A percentile compares a stretch with the other conserved stretches of the same genome.
These are phyloP conservation scores for Penaeus indicus DNA, from an alignment of 1,140 invertebrate species.

Conservation along the genomic window DNA sequence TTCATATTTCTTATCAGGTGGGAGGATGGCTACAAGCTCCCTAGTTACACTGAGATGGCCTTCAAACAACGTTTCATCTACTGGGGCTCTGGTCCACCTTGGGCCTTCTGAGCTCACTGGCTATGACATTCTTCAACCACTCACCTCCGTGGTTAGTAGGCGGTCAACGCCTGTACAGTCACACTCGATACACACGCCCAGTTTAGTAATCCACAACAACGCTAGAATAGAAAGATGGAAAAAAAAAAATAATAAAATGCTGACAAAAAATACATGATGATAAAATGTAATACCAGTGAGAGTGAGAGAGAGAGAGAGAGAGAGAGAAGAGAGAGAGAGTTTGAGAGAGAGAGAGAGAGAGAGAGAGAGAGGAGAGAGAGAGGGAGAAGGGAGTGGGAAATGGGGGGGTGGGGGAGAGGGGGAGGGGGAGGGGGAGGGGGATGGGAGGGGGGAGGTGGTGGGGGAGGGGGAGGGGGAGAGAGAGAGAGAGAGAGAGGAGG, in stretches of 20 bases:
- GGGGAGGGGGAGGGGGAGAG: too few species aligned
- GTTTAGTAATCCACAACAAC: slow-evolving; percentile 81
- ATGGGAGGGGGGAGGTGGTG: too few species aligned
- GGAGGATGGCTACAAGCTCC: slow-evolving; percentile 88
- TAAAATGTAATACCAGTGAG: not conserved
- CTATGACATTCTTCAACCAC: slow-evolving; percentile 83
- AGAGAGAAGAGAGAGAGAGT: not conserved
- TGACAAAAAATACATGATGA: not conserved
- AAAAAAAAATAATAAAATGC: not conserved
- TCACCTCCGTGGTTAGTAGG: slow-evolving; percentile 83
- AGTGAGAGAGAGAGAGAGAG: not conserved
- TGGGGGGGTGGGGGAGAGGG: too few species aligned
- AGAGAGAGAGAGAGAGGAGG: too few species aligned
- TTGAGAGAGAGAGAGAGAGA: not conserved
- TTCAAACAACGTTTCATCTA: slow-evolving; percentile 80
- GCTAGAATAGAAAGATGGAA: slow-evolving; percentile 72
- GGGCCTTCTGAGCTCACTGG: slow-evolving; percentile 73
- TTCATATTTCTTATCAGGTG: slow-evolving; percentile 84
- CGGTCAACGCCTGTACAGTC: slow-evolving; percentile 79
- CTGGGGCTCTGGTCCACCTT: slow-evolving; percentile 56
- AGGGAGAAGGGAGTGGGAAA: too few species aligned
- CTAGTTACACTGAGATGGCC: slow-evolving; percentile 92
- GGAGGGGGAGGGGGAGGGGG: too few species aligned
- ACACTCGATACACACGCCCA: slow-evolving; percentile 80
- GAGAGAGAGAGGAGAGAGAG: too few species aligned